Evolutionary conservation across 92 coral and sea anemone species (phyloP), one percentile per base, ranked within the genome.

Genomic region (Zoanthus sansibaricus): DNA sequence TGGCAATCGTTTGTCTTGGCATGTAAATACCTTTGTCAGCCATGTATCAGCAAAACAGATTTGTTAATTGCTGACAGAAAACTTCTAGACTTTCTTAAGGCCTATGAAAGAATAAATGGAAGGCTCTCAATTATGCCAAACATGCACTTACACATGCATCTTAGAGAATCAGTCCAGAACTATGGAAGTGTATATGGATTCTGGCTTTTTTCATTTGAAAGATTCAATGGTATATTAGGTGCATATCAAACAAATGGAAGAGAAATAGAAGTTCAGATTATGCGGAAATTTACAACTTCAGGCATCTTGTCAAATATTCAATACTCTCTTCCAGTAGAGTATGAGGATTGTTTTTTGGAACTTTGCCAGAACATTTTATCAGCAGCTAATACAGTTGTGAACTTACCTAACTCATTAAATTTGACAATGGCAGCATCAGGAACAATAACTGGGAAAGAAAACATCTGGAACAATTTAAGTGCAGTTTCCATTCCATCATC

Each of bases 181-280:
- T 86, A 86, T 56, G 75, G 88, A 21, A 86, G 88, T 61, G 37
- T 86, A 16, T 86, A 86, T 75, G 88, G 88, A 56, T 75, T 75
- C 78, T 86, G 75, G 89, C 89, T 86, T 15, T 86, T 86, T 32
- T 73, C 82, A 42, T 75, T 86, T 76, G 84, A 86, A 86, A 49
- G 89, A 9, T 86, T n/a, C 21, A 86, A 75, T 76, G 89, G 89
- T 6, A 76, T 76, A 49, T 11, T 76, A 11, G 84, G 84, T 15
- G 55, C 69, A 0, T 76, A 54, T 55, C 76, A 86, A 17, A 86
- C 89, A 59, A 86, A 86, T 55, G 79, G 72, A 73, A 86, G 72
- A 70, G 79, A 46, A 55, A 68, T 86, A 13, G 89, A 86, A 46
- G 72, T 76, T 13, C 89, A 76, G 72, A 86, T 86, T 4, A 87